Percentiles rank a stretch among this genome's conserved stretches.
phyloP scores from a whole-genome alignment of 2,797 vertebrate genomes.

The Poecile montanus region DNA sequence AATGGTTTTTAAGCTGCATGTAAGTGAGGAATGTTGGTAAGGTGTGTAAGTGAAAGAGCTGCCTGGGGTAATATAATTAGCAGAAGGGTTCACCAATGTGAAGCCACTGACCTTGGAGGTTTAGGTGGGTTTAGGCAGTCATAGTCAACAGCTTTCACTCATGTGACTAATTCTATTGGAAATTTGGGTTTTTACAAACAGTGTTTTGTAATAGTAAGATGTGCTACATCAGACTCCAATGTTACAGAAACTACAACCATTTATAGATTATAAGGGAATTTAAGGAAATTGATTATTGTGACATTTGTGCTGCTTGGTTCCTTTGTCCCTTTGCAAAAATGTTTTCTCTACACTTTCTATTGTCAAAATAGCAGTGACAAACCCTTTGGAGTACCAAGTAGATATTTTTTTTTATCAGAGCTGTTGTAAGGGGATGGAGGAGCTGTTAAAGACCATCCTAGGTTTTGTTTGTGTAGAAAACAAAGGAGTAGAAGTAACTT shows the following conservation, averaged over 20 bases:
- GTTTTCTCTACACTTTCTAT: fast-evolving
- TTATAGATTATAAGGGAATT: not conserved
- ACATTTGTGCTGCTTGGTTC: not conserved
- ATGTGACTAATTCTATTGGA: not conserved
- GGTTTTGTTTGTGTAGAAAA: not conserved
- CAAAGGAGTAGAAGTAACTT: not conserved
- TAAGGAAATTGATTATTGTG: not conserved
- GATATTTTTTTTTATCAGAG: not conserved
- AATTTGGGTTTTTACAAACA: no score
- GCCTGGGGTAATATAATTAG: not conserved
- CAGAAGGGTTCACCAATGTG: not conserved
- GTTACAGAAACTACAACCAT: not conserved
- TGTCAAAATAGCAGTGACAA: not conserved
- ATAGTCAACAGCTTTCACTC: not conserved
- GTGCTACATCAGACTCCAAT: not conserved
- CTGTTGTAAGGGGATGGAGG: not conserved
- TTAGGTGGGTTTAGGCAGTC: not conserved
- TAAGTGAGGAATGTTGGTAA: not conserved
- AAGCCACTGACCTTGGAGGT: no score
- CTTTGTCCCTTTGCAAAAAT: not conserved
- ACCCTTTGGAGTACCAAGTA: not conserved
- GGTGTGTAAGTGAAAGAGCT: not conserved
- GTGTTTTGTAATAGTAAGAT: not conserved
- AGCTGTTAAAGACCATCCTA: not conserved
- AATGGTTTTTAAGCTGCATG: not conserved